Base-by-base conservation (phyloP, 2,113 vertebrate genomes). In the Struthidea cinerea region DNA sequence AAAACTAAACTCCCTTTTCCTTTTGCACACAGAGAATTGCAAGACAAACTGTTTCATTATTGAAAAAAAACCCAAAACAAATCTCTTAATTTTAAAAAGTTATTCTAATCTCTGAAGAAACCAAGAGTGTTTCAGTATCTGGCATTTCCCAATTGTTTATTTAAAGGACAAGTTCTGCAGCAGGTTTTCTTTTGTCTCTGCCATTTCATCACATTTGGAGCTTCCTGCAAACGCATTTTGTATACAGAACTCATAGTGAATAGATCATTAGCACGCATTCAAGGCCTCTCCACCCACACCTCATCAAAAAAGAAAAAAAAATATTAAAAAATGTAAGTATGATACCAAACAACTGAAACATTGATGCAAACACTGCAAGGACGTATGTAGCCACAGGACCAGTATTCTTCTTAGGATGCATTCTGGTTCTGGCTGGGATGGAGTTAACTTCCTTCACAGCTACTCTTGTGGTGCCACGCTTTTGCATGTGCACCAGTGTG, bases 141-240 rank as follows among this genome's bases (percentile, higher is more conserved):
- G 41, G 18, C 9, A 79, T 93, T 96, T 94, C 77, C 41, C 57
- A 91, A 64, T 16, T 75, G 77, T 91, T 95, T 97, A 94, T 82
- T 95, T 91, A 94, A 94, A 91, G 67, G 74, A 53, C 64, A 60
- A 90, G 56, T 80, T 76, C 68, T 84, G 39, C 41, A 70, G 59
- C 70, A 94, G 50, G 47, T 68, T 74, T 26, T 52, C 78, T 89
- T 87, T 83, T 47, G 44, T 75, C 37, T 81, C 49, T 53, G 50
- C 22, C 50, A 59, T 95, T 95, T 94, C 70, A 70, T 59, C 87
- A 87, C 17, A 69, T 82, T 64, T 82, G 57, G 50, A 88, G 35
- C 39, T 92, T 80, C 68, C 82, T 84, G 33, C 22, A 91, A 67
- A 74, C 24, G 24, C 32, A 30, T 89, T 89, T 78, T 71, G 24